Conservation (phyloP, 2,797 vertebrate genomes). For the Dallia pectoralis region DNA sequence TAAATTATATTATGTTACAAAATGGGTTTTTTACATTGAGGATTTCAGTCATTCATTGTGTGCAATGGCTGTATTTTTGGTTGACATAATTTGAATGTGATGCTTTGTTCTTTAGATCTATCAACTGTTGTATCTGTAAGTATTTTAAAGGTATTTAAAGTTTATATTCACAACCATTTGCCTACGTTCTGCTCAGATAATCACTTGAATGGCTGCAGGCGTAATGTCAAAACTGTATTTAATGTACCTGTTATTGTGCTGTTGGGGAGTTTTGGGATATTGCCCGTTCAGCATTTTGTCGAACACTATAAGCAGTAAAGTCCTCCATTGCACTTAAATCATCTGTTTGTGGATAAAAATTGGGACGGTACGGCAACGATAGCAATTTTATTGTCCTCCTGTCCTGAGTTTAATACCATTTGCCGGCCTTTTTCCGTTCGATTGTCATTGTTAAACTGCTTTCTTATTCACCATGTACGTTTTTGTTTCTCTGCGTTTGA, state of each 20-base stretch:
- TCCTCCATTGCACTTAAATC: conserved; percentile 3
- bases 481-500: neutral
- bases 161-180: conserved; percentile 2
- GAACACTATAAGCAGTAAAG: neutral
- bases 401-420: neutral
- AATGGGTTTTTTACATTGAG: neutral
- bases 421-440: neutral
- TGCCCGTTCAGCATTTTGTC: conserved; percentile 3
- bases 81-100: conserved; percentile 3
- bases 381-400: neutral
- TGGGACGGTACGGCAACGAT: neutral
- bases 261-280: neutral
- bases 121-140: conserved; percentile 5
- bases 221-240: neutral
- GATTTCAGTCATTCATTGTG: neutral
- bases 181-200: neutral
- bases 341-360: neutral
- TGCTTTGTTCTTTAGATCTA: conserved; percentile 7
- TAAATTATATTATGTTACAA: neutral
- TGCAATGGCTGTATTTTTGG: neutral
- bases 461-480: neutral
- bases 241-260: neutral
- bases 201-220: neutral
- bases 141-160: neutral
- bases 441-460: neutral